A percentile compares a stretch with the other conserved stretches of the same genome.
Evolutionary conservation across 2,797 vertebrate species (phyloP).

Genomic region (Tragopan temminckii): DNA sequence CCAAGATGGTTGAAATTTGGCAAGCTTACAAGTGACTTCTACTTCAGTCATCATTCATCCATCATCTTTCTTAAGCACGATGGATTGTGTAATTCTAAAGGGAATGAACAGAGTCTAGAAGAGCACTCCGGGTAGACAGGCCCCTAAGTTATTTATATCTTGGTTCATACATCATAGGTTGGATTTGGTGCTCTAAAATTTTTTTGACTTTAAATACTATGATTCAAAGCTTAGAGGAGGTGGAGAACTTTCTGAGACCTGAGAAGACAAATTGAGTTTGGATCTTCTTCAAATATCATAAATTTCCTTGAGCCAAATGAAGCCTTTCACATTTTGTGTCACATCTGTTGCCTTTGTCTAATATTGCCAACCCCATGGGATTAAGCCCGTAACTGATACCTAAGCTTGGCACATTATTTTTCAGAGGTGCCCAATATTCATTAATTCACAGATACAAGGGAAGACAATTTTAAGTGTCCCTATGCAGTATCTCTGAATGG

Average conservation of each 20-base stretch:
- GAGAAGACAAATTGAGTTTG: constrained; percentile 44
- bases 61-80: constrained; percentile 64
- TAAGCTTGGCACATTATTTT: background rate
- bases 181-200: constrained; percentile 55
- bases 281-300: background rate
- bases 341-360: constrained; percentile 11
- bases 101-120: constrained; percentile 46
- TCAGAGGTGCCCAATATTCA: constrained; percentile 8
- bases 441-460: background rate
- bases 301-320: constrained; percentile 35
- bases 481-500: background rate
- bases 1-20: constrained; percentile 61
- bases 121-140: constrained; percentile 38
- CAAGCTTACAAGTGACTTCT: constrained; percentile 70
- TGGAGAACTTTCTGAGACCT: constrained; percentile 41
- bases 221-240: constrained; percentile 42
- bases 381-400: background rate
- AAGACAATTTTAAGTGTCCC: background rate
- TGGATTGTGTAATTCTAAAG: constrained; percentile 65
- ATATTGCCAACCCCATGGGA: background rate
- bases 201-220: constrained; percentile 50
- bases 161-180: constrained; percentile 52
- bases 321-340: background rate
- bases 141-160: constrained; percentile 60
- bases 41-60: constrained; percentile 62